Evolutionary conservation across 2,888 invertebrate species (phyloP).

Genomic region (Pseudococcus viburni): DNA sequence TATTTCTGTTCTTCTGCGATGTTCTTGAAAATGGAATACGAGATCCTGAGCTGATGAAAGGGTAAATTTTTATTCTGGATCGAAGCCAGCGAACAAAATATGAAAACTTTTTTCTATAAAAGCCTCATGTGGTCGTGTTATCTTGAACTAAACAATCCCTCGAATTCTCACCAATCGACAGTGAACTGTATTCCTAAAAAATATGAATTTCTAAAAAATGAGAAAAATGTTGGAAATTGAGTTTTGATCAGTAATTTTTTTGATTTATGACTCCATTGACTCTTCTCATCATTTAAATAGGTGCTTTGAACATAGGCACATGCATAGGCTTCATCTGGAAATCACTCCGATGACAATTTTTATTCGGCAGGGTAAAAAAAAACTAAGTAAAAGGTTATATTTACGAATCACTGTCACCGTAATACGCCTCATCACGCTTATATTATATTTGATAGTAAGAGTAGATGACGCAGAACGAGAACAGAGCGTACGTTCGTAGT

Average conservation of each 20-base stretch:
- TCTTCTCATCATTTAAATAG: background rate
- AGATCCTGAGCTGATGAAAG: conserved; percentile 2
- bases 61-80: background rate
- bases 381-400: background rate
- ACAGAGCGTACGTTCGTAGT: conserved; percentile 3
- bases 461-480: conserved; percentile 54
- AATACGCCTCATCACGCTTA: conserved; percentile 56
- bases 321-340: background rate
- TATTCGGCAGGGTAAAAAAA: background rate
- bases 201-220: background rate
- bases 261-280: background rate
- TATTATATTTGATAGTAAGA: conserved; percentile 50
- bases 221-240: background rate
- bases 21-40: background rate
- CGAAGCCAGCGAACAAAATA: conserved; percentile 16
- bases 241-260: background rate
- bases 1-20: background rate
- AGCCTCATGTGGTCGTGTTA: background rate
- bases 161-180: background rate
- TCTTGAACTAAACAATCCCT: background rate
- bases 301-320: background rate
- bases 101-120: background rate
- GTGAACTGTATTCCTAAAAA: background rate
- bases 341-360: conserved; percentile 1
- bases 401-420: conserved; percentile 57